Evolutionary conservation across 1,140 invertebrate species (phyloP), one percentile per base, ranked within the genome.

Genomic region (Octopus bimaculoides): DNA sequence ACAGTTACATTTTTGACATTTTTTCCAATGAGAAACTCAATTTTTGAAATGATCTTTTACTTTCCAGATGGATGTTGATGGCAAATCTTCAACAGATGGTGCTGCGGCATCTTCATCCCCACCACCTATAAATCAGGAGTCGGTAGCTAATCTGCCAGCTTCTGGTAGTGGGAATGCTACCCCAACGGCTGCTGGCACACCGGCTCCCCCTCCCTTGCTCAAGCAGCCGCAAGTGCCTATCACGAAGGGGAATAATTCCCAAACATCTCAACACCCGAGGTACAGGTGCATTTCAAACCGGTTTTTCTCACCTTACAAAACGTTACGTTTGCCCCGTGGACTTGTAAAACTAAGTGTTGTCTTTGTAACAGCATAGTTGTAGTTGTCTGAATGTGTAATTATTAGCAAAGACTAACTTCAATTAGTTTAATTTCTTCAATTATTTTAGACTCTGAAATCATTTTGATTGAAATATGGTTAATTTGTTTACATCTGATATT

Each of bases 161-260:
- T 71, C 66, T 71, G 66, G 66, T 71, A 71, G 66, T 71, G 66
- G 66, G 7, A 79, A 55, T 79, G 66, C 54, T 52, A 78, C 66
- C 61, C 69, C 53, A 17, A 52, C 76, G 10, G 54, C 77, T 26
- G 41, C 75, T 10, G 20, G 56, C 12, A 75, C 66, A 54, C 52
- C 77, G 12, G 78, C 78, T 7, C 85, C 86, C 8, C 87, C 87
- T 2, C 87, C 87, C 66, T 80, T 87, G 7, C 79, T 87, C 4
- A 87, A 87, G 83, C 85, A 87, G 79, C 80, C 86, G 20, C 83
- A 83, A 77, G 71, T 55, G 20, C 74, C 80, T 69, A 74, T 80
- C 55, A 74, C 41, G 76, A 52, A 77, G 61, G 77, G 77, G 75
- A 77, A 71, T 20, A 71, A 77, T 41, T 81, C 76, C 41, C 79